A percentile compares a stretch with the other conserved stretches of the same genome.
These are phyloP conservation scores for Drosophila sordidapex DNA, from an alignment of 2,888 invertebrate genomes.

Conservation along the genomic window DNA sequence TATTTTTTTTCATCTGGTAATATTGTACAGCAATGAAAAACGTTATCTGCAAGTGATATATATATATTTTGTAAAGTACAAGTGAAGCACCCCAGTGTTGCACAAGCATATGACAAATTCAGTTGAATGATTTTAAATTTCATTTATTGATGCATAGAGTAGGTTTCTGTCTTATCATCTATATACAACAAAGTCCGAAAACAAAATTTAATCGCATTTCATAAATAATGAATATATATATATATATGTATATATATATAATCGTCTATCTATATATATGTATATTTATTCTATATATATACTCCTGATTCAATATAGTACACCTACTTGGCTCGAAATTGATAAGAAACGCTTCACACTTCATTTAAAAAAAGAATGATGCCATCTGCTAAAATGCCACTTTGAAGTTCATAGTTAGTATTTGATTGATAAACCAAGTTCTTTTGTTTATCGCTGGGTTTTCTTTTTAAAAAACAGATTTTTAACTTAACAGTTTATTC, in stretches of 20 bases:
- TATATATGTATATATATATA: neutral
- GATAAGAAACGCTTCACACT: constrained; percentile 52
- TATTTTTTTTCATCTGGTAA: constrained; percentile 5
- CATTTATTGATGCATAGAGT: constrained; percentile 22
- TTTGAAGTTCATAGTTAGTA: constrained; percentile 19
- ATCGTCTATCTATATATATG: constrained; percentile 25
- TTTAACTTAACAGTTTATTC: constrained; percentile 24
- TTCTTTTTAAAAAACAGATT: neutral
- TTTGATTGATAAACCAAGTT: constrained; percentile 21
- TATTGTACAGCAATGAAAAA: constrained; percentile 19
- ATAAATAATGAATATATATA: constrained; percentile 18
- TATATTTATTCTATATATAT: constrained; percentile 28
- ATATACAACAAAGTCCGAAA: constrained; percentile 50
- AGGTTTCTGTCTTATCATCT: constrained; percentile 32
- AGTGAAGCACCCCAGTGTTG: constrained; percentile 1
- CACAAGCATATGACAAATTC: constrained; percentile 48
- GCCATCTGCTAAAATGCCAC: constrained; percentile 15
- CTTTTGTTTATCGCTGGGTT: neutral
- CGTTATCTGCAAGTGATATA: constrained; percentile 22
- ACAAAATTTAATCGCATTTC: constrained; percentile 39
- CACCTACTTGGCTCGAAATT: constrained; percentile 27
- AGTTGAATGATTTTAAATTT: constrained; percentile 38
- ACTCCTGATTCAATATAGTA: constrained; percentile 24
- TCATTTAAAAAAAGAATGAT: constrained; percentile 44
- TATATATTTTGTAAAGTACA: neutral